A percentile compares a stretch with the other conserved stretches of the same genome.
Evolutionary conservation across 1,140 invertebrate genomes (phyloP).

Genomic region (Acyrthosiphon pisum): DNA sequence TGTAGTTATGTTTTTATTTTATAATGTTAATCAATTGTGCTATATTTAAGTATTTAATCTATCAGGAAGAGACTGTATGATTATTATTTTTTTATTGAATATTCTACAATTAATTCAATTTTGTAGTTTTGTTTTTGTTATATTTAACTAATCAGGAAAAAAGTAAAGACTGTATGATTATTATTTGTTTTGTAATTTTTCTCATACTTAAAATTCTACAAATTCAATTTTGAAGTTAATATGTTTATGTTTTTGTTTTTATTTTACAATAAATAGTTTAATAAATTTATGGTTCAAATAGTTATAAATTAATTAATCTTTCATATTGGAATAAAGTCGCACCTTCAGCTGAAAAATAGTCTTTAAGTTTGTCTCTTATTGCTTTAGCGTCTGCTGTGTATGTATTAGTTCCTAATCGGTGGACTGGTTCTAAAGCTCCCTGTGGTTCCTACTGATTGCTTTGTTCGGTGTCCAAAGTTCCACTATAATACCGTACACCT

Average conservation of each 20-base stretch:
- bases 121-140: too few species aligned
- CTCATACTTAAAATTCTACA: too few species aligned
- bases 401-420: background rate
- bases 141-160: too few species aligned
- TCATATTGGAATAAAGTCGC: background rate
- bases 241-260: too few species aligned
- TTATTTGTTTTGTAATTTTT: background rate
- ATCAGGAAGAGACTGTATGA: too few species aligned
- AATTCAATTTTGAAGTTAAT: background rate
- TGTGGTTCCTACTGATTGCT: background rate
- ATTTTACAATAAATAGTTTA: too few species aligned
- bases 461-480: background rate
- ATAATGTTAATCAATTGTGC: too few species aligned
- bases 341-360: conserved; percentile 9
- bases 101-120: too few species aligned
- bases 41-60: too few species aligned
- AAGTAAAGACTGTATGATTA: too few species aligned
- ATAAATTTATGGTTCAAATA: background rate
- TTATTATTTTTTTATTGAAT: too few species aligned
- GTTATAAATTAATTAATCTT: background rate
- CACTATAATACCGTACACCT: background rate
- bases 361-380: background rate
- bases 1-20: too few species aligned
- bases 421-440: background rate
- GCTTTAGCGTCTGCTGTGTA: background rate